Evolutionary conservation across 2,888 invertebrate genomes (phyloP).

Genomic region (Saturnia pavonia): DNA sequence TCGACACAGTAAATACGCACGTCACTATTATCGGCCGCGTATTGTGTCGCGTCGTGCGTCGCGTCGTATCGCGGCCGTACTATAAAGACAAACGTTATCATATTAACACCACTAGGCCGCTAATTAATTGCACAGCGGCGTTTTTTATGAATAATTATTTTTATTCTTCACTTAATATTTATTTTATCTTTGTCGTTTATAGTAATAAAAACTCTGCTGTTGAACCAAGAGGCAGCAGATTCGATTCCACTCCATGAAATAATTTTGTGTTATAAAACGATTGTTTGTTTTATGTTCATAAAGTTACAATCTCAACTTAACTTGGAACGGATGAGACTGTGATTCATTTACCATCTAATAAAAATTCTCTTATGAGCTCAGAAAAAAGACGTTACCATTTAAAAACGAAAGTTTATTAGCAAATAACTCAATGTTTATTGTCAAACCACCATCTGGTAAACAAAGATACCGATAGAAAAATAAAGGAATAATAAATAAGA

Average conservation of each 20-base stretch:
- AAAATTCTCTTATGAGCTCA: too few relatives aligned
- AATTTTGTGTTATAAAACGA: too few relatives aligned
- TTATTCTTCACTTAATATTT: not conserved
- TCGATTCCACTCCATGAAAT: too few relatives aligned
- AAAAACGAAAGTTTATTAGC: too few relatives aligned
- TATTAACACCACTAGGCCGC: conserved; percentile 16
- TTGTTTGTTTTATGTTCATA: too few relatives aligned
- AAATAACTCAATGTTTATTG: not conserved
- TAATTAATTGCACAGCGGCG: conserved; percentile 12
- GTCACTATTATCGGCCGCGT: conserved; percentile 31
- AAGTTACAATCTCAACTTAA: too few relatives aligned
- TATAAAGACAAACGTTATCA: conserved; percentile 20
- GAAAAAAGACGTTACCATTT: too few relatives aligned
- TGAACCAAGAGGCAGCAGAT: too few relatives aligned
- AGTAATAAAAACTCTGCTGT: too few relatives aligned
- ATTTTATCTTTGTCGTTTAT: too few relatives aligned
- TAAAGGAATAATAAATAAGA: not conserved
- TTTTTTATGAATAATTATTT: not conserved
- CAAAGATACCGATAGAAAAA: not conserved
- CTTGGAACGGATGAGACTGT: too few relatives aligned
- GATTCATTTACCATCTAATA: too few relatives aligned
- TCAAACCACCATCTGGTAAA: not conserved
- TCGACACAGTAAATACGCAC: conserved; percentile 45
- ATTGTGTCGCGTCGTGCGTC: not conserved
- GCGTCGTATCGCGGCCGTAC: not conserved